phyloP scores from a whole-genome alignment of 2,888 invertebrate genomes.

The Acheta domesticus region DNA sequence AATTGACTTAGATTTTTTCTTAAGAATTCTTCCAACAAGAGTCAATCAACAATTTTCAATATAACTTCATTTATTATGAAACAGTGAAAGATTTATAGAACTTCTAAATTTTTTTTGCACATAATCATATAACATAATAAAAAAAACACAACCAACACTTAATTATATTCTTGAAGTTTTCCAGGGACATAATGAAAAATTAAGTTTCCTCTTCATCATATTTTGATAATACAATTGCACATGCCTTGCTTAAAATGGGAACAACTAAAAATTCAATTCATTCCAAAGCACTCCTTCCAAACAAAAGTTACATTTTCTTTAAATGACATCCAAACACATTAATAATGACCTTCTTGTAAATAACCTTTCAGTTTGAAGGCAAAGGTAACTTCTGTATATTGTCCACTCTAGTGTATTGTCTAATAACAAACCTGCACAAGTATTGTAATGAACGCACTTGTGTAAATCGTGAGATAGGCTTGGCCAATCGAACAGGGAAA shows the following conservation, averaged over 20 bases:
- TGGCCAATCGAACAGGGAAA: constrained; percentile 69
- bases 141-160: too few relatives aligned
- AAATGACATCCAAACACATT: constrained; percentile 25
- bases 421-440: constrained; percentile 69
- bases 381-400: constrained; percentile 68
- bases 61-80: neutral
- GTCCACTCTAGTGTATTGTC: constrained; percentile 63
- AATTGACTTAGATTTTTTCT: neutral
- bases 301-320: neutral
- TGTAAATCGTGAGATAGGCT: constrained; percentile 70
- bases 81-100: neutral
- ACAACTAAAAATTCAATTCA: neutral
- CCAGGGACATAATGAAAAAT: too few relatives aligned
- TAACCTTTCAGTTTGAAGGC: constrained; percentile 58
- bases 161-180: too few relatives aligned
- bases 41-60: neutral
- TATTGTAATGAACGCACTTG: constrained; percentile 68
- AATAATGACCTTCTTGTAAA: constrained; percentile 48
- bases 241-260: neutral
- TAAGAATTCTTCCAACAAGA: neutral
- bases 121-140: too few relatives aligned
- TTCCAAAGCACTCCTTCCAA: too few relatives aligned
- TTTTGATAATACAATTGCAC: neutral
- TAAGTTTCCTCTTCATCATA: too few relatives aligned
- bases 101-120: too few relatives aligned